Evolutionary conservation across 1,140 invertebrate species (phyloP), one percentile per base, ranked within the genome.

Genomic region (Aphidius ervi): DNA sequence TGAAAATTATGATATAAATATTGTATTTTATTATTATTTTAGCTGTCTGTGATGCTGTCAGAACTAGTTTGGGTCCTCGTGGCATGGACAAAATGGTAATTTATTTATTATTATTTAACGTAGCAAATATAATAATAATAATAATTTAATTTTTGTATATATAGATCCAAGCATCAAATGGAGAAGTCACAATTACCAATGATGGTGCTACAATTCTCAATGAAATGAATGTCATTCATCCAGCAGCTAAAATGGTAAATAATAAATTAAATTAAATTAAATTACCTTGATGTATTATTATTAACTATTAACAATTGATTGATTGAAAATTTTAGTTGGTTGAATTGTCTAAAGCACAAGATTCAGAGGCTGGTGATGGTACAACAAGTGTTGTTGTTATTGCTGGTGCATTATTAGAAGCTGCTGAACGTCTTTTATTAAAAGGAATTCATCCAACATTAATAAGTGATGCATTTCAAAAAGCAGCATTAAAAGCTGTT

Each of bases 51-150:
- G 94, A 99, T 95, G 97, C 97, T 23, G 94, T 99, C 69, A 87
- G 97, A 62, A 99, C 98, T 16, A 98, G 95, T 83, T 83, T 99
- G 71, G 98, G 98, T 16, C 98, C 98, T 39, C 85, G 93, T 67
- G 98, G 98, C 66, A 99, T 99, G 98, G 98, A 99, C 74, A 99
- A 99, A 87, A 99, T 99, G 97, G 92, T 95, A 85, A 82, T 67
- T 69, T 52, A 58, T 54, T 10, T 9, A 10, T 53, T 58, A 49
- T 16, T 23, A 50, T 50, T 20, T 42, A 45, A 48, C 46, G 47
- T 5, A 56, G 48, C 31, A 59, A 39, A 52, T 62, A 45, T 23
- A 63, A 52, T 52, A 45, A 45, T 23, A 63, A 52, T 52, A 45
- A 60, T 45, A 58, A 59, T 41, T 4, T 57, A 9, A 23, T 50